Evolutionary conservation across 35 echinoderm and acorn worm species (phyloP), one percentile per base, ranked within the genome.

Genomic region (Ophiothrix spiculata): DNA sequence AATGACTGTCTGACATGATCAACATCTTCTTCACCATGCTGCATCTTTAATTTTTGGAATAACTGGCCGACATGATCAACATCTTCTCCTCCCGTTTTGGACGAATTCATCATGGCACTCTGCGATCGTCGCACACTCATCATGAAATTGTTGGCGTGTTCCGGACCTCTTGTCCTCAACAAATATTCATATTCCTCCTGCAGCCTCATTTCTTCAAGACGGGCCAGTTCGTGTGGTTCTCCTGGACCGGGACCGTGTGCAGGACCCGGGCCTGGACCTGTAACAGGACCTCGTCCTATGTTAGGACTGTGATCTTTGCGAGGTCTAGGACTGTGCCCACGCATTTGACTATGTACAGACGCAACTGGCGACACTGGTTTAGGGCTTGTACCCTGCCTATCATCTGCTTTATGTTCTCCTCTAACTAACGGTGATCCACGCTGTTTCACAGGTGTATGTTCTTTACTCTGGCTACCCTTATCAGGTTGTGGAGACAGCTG

Each of bases 131-230:
- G 76, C 37, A 77, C 74, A 77, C 45, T 81, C 0, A 56, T 41
- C 38, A 92, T 37, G 79, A 86, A 92, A 64, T 82, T 86, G 34
- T 81, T 86, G 39, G 90, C 90, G 87, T 92, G 87, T 35, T 87
- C 74, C 54, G 60, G 79, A 75, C 90, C 90, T 75, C 85, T 86
- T 33, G 90, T 92, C 56, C 84, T 75, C 64, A 92, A 36, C 4
- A 82, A 56, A 75, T 92, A 92, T n/a, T 86, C 81, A 39, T 80
- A 92, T 39, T 92, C 90, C 60, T 92, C 90, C 25, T 92, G 46
- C 23, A 92, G 80, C 34, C 77, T 77, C 64, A 86, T 46, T 36
- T 92, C 90, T 36, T 92, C 78, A 29, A 92, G 36, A 46, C 83
- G 87, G 38, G 90, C 90, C 1, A 92, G 54, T 77, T 87, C 90